These are phyloP conservation scores for Toxotes jaculatrix DNA, from an alignment of 2,113 vertebrate species.

Conservation along the genomic window DNA sequence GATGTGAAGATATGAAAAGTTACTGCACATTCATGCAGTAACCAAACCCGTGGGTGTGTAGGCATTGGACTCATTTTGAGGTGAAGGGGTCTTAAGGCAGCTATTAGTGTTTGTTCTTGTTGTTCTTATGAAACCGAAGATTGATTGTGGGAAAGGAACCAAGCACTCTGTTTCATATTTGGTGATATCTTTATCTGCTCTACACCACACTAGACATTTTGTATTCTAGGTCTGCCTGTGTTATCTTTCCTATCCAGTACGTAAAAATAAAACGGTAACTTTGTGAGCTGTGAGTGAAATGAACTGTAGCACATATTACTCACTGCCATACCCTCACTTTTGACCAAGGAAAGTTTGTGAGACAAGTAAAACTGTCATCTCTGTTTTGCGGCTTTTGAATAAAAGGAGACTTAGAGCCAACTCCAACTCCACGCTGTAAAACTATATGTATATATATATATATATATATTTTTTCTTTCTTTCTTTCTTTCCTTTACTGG, in stretches of 20 bases:
- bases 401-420: neutral
- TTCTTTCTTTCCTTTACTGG: no score
- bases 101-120: constrained; percentile 14
- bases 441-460: no score
- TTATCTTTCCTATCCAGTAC: neutral
- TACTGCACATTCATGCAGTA: constrained; percentile 36
- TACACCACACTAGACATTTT: constrained; percentile 15
- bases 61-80: constrained; percentile 27
- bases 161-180: neutral
- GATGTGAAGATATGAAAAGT: constrained; percentile 30
- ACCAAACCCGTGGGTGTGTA: constrained; percentile 43
- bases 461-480: no score
- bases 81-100: constrained; percentile 40
- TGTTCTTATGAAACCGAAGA: constrained; percentile 68
- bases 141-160: constrained; percentile 43
- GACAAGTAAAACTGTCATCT: neutral
- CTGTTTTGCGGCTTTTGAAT: neutral
- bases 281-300: neutral
- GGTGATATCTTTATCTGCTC: constrained; percentile 25
- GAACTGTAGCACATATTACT: neutral
- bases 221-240: neutral
- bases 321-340: neutral
- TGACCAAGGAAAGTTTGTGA: constrained; percentile 1
- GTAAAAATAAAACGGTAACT: neutral
- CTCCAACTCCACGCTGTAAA: neutral